phyloP scores from a whole-genome alignment of 2,113 vertebrate genomes.

The Eupsittula cactorum region DNA sequence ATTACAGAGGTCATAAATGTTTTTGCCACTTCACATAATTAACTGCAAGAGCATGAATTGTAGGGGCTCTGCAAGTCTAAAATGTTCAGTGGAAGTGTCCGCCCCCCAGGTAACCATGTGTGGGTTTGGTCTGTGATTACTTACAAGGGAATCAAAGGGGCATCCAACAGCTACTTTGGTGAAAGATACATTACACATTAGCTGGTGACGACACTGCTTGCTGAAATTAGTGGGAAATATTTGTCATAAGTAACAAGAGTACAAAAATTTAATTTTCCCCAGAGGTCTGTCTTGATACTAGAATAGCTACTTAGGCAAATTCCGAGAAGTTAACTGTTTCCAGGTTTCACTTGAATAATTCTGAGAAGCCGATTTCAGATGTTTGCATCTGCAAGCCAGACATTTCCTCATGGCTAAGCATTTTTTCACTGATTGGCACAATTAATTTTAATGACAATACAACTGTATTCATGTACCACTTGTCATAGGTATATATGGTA shows the following conservation, averaged over 20 bases:
- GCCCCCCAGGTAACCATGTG: background rate
- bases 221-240: slow-evolving; percentile 71
- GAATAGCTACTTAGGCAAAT: slow-evolving; percentile 70
- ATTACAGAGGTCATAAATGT: background rate
- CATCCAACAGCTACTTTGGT: background rate
- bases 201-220: slow-evolving; percentile 66
- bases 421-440: slow-evolving; percentile 1
- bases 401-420: background rate
- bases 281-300: slow-evolving; percentile 57
- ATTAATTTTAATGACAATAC: slow-evolving; percentile 46
- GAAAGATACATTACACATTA: slow-evolving; percentile 70
- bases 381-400: slow-evolving; percentile 11
- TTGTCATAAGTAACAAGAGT: slow-evolving; percentile 60
- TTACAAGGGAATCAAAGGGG: slow-evolving; percentile 15
- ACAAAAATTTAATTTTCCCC: slow-evolving; percentile 70
- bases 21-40: slow-evolving; percentile 10
- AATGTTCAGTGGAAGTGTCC: background rate
- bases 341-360: slow-evolving; percentile 25
- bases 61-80: background rate
- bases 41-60: background rate
- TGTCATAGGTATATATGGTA: background rate
- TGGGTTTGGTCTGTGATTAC: background rate
- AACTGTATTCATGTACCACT: background rate
- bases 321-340: slow-evolving; percentile 72
- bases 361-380: background rate